These are phyloP conservation scores for Eira barbara DNA, from an alignment of 2,113 vertebrate genomes.

Conservation along the genomic window DNA sequence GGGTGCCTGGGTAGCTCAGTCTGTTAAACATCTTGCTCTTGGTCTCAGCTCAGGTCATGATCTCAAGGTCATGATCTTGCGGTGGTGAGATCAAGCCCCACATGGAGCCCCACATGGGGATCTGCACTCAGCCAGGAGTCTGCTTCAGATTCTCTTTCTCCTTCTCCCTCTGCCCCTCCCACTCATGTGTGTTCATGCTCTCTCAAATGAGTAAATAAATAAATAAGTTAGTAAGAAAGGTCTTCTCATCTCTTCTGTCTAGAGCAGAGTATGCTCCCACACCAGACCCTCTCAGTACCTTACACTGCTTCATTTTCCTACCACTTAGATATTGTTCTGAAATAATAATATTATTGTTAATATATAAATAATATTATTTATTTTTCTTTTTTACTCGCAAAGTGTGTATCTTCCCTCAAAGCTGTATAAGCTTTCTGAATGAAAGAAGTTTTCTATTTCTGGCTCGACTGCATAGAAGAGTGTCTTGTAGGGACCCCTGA, in stretches of 20 bases:
- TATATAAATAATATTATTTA: not conserved
- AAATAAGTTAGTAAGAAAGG: not conserved
- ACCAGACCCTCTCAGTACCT: not conserved
- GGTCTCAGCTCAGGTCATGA: not conserved
- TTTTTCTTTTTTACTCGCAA: not conserved
- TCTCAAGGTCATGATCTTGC: not conserved
- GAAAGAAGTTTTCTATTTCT: not conserved
- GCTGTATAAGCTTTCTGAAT: not conserved
- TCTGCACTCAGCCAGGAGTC: not conserved
- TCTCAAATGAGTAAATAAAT: not conserved
- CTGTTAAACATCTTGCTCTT: not conserved
- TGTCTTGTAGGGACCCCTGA: not conserved
- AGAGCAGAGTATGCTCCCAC: not conserved
- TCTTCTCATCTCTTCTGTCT: not conserved
- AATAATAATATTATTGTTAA: not conserved
- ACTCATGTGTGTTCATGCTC: not conserved
- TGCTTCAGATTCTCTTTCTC: not conserved
- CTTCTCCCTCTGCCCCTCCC: not conserved
- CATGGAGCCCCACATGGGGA: too few relatives aligned
- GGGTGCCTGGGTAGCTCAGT: not conserved
- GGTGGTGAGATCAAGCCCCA: not conserved
- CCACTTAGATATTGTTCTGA: not conserved
- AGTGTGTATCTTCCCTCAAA: not conserved
- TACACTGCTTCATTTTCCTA: not conserved
- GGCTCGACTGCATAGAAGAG: not conserved